These are phyloP conservation scores for Petrocephalus sullivani DNA, from an alignment of 2,797 vertebrate species.

Conservation along the genomic window DNA sequence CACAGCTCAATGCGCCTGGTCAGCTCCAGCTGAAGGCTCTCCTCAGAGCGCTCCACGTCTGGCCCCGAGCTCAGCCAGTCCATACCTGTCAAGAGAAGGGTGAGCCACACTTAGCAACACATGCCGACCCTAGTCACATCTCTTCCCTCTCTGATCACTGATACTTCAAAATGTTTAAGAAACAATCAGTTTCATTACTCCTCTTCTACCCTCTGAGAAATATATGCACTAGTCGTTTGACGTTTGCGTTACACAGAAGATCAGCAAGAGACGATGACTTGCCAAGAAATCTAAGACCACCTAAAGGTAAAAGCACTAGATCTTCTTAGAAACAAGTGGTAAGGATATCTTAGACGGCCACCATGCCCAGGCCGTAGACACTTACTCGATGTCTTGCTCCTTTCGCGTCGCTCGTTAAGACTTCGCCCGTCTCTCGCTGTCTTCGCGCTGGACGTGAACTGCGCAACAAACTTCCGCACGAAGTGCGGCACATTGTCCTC, in stretches of 20 bases:
- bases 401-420: constrained; percentile 48
- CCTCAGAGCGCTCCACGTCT: constrained; percentile 45
- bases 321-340: not conserved
- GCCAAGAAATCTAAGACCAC: not conserved
- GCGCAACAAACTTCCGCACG: constrained; percentile 48
- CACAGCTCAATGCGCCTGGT: constrained; percentile 52
- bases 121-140: not conserved
- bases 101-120: not conserved
- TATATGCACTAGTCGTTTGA: not conserved
- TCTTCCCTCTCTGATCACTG: not conserved
- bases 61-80: constrained; percentile 32
- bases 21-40: constrained; percentile 47
- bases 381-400: constrained; percentile 47
- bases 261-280: not conserved
- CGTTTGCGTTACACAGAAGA: not conserved
- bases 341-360: not conserved
- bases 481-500: constrained; percentile 46
- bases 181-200: not conserved
- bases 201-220: not conserved
- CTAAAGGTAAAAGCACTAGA: not conserved
- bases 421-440: constrained; percentile 40
- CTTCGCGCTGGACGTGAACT: constrained; percentile 28
- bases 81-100: constrained; percentile 37
- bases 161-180: not conserved
- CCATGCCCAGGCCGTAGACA: constrained; percentile 11